phyloP scores from a whole-genome alignment of 2,797 vertebrate genomes.

The Silurus aristotelis region DNA sequence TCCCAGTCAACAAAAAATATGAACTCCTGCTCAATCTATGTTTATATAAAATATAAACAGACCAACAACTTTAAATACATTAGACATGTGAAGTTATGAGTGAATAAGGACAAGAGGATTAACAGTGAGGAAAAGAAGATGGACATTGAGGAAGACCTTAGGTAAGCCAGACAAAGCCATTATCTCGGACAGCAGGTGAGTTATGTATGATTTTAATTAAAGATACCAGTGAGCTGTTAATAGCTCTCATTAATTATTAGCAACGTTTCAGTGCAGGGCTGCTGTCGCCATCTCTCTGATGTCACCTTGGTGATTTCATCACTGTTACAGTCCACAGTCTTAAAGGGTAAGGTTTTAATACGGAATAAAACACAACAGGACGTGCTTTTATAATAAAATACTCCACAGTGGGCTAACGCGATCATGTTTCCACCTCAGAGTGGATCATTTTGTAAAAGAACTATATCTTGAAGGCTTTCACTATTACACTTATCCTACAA shows the following conservation, averaged over 20 bases:
- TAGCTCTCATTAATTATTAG: slow-evolving; percentile 54
- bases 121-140: not conserved
- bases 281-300: slow-evolving; percentile 18
- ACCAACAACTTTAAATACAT: too few relatives aligned
- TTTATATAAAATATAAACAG: too few relatives aligned
- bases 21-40: not conserved
- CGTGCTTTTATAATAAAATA: not conserved
- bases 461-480: not conserved
- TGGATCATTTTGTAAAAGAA: not conserved
- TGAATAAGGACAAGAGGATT: not conserved
- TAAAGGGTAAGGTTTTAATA: not conserved
- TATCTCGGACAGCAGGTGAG: slow-evolving; percentile 46
- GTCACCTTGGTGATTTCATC: slow-evolving; percentile 48
- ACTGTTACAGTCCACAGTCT: not conserved
- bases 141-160: not conserved
- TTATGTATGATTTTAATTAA: slow-evolving; percentile 53
- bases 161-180: slow-evolving; percentile 27
- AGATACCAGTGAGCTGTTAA: slow-evolving; percentile 44
- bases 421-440: not conserved
- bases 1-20: not conserved
- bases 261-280: slow-evolving; percentile 5
- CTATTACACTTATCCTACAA: not conserved
- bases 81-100: not conserved
- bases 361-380: not conserved
- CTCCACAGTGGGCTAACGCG: not conserved